A percentile compares a stretch with the other conserved stretches of the same genome.
These are phyloP conservation scores for Ephialtes manifestator DNA, from an alignment of 2,888 invertebrate genomes.

Conservation along the genomic window DNA sequence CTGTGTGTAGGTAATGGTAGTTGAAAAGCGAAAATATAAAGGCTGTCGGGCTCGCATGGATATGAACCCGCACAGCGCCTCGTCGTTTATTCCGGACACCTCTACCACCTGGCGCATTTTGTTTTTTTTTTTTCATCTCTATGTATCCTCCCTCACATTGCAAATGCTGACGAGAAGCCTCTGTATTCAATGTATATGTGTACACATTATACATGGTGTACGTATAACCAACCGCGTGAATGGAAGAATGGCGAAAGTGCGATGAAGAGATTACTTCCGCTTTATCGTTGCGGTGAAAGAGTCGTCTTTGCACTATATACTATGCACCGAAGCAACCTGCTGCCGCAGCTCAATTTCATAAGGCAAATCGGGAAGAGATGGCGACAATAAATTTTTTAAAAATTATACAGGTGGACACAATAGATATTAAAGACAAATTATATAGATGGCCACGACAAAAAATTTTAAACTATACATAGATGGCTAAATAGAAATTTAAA, in stretches of 20 bases:
- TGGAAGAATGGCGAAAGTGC: slow-evolving; percentile 81
- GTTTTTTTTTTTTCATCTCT: slow-evolving; percentile 53
- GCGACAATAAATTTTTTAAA: neutral
- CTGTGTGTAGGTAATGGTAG: slow-evolving; percentile 9
- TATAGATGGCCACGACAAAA: no score
- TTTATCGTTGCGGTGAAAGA: slow-evolving; percentile 73
- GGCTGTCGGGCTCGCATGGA: slow-evolving; percentile 11
- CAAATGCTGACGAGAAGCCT: slow-evolving; percentile 38
- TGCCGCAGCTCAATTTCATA: neutral
- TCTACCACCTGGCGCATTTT: slow-evolving; percentile 51
- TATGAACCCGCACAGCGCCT: slow-evolving; percentile 9
- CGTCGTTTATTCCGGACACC: slow-evolving; percentile 52
- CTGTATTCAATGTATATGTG: slow-evolving; percentile 14
- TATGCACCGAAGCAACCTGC: slow-evolving; percentile 16
- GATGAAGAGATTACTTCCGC: slow-evolving; percentile 76
- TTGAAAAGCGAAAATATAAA: slow-evolving; percentile 61
- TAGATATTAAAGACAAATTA: no score
- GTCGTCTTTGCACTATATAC: slow-evolving; percentile 29
- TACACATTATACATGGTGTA: slow-evolving; percentile 9
- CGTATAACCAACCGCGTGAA: slow-evolving; percentile 64
- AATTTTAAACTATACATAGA: no score
- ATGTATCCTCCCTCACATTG: slow-evolving; percentile 29
- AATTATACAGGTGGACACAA: neutral
- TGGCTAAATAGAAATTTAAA: no score
- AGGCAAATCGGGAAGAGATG: neutral